Conservation (phyloP, 2,113 vertebrate genomes). For the Psittacara wagleri region DNA sequence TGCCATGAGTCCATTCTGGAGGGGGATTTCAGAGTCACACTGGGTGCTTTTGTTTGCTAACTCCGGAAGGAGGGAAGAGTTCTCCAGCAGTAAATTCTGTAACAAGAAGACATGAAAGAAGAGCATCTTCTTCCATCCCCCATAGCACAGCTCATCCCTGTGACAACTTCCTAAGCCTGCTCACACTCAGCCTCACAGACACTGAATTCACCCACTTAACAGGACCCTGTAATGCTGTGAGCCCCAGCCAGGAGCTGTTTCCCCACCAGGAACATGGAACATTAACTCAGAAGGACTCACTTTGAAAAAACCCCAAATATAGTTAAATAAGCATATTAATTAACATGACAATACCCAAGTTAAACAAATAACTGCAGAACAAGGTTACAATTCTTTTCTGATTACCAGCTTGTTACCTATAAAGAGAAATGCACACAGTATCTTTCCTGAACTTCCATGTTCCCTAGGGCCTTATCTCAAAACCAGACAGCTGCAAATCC, state of each 20-base stretch:
- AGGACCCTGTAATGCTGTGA: neutral
- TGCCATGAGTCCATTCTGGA: slow-evolving; percentile 78
- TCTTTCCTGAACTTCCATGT: neutral
- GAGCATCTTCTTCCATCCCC: neutral
- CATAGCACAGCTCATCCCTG: neutral
- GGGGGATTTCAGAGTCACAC: slow-evolving; percentile 77
- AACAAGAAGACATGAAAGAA: slow-evolving; percentile 1
- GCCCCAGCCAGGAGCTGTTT: neutral
- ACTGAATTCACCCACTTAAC: neutral
- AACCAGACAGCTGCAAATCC: neutral
- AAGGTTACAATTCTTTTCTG: neutral
- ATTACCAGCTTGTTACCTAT: neutral
- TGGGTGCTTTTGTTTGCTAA: slow-evolving; percentile 76
- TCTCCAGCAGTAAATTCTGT: slow-evolving; percentile 76
- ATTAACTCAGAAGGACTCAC: neutral
- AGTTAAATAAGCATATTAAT: neutral
- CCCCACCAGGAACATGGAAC: neutral
- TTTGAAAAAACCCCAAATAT: neutral
- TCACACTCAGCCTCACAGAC: neutral
- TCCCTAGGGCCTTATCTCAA: neutral
- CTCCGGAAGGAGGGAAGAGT: slow-evolving; percentile 76
- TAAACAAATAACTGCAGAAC: neutral
- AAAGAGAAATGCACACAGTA: neutral
- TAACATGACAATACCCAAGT: neutral
- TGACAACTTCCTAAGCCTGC: neutral